Evolutionary conservation across 2,888 invertebrate genomes (phyloP), one percentile per base, ranked within the genome.

Genomic region (Heteromyza rotundicornis): DNA sequence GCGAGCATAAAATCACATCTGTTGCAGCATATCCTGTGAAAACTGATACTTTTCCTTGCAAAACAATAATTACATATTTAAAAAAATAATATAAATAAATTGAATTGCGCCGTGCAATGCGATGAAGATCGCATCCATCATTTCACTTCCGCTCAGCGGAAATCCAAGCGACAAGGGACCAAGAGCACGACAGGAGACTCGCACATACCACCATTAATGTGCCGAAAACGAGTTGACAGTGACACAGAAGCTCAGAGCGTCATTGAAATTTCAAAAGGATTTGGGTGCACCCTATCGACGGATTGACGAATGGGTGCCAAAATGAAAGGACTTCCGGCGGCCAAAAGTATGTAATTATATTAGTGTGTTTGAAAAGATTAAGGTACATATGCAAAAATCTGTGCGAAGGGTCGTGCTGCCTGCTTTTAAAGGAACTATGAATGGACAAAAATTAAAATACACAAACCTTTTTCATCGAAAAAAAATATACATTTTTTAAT

Each of bases 291-390:
- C 40, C 40, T 40, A n/a, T 7, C 10, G 10, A n/a, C 40, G 3
- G 10, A 49, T 49, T 19, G 44, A 57, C 40, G 58, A 60, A 68
- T 72, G 74, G 75, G 74, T 75, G 77, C 75, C 65, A 66, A 36
- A 56, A 64, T 73, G 71, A 77, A 77, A 76, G 75, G 69, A 73
- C 71, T 76, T 79, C 78, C 78, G 80, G 74, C 66, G 44, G 59
- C 59, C 64, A 27, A 32, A 24, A 61, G 62, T 66, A 67, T 73
- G 70, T 77, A 77, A 75, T 75, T 77, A 77, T 71, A 74, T 75
- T 74, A 77, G 66, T 66, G 69, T 65, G 63, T 57, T 62, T 7
- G 3, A 40, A n/a, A 40, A 40, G 40, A 14, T 5, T 32, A 32
- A 32, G 12, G 32, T 32, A 32, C 32, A 32, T 32, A 32, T 32